These are phyloP conservation scores for Neotoma lepida DNA, from an alignment of 2,113 vertebrate genomes.

Conservation along the genomic window DNA sequence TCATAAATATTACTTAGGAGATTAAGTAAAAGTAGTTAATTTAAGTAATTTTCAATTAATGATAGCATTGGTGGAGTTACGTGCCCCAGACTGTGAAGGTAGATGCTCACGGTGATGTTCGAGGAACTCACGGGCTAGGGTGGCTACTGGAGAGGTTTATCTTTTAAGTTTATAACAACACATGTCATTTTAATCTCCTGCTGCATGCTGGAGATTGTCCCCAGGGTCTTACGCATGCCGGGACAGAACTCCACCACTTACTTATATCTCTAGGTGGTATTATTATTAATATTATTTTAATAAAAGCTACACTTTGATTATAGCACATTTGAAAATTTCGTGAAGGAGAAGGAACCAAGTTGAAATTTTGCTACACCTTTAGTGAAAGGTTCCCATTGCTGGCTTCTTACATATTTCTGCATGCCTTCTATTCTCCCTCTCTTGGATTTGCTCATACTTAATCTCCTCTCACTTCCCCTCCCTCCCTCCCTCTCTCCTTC, in stretches of 20 bases:
- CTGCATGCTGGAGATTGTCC: not conserved
- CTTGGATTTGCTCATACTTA: not conserved
- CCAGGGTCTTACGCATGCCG: not conserved
- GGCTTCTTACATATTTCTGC: not conserved
- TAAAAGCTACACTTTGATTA: not conserved
- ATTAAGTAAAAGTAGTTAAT: conserved; percentile 19
- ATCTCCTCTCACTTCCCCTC: not conserved
- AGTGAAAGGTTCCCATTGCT: not conserved
- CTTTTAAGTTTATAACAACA: not conserved
- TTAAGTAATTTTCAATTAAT: conserved; percentile 40
- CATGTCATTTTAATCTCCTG: not conserved
- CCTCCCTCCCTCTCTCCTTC: not conserved
- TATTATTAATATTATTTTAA: not conserved
- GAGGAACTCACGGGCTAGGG: not conserved
- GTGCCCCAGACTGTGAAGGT: not conserved
- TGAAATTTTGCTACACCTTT: not conserved
- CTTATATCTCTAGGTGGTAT: not conserved
- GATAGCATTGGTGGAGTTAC: not conserved
- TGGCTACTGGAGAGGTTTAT: not conserved
- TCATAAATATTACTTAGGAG: conserved; percentile 18
- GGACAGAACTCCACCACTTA: not conserved
- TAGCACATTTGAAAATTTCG: conserved; percentile 23
- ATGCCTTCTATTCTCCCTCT: not conserved
- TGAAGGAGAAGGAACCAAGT: not conserved
- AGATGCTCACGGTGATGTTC: not conserved